Evolutionary conservation across 2,888 invertebrate species (phyloP), one percentile per base, ranked within the genome.

Genomic region (Gymnoscelis rufifasciata): DNA sequence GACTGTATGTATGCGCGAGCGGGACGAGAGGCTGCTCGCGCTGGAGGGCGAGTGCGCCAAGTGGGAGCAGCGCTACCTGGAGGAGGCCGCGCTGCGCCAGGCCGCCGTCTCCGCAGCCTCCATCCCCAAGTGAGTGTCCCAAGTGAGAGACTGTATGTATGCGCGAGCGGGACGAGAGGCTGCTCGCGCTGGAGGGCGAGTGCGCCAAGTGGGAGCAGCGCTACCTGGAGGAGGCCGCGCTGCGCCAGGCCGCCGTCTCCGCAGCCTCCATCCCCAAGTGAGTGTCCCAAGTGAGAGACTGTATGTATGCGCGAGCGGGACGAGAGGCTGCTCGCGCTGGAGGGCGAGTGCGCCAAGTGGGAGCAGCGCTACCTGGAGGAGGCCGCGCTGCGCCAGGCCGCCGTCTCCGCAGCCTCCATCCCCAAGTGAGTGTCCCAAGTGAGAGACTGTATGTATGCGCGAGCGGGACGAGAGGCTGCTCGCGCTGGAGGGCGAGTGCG

Each of bases 151-250:
- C n/a, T n/a, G n/a, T n/a, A n/a, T n/a, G n/a, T 75, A 88, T 88
- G 66, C 66, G 88, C 4, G 87, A 86, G 68, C 62, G 84, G 0
- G 88, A 88, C 71, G 88, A 88, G 66, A 66, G 88, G 7, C 67
- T 87, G 52, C 70, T 88, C 55, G 84, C 92, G 47, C 83, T 94
- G 43, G 95, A 95, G 79, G 93, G 93, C 0, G 95, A 95, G 70
- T 93, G 93, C 62, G 92, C 93, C 59, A 94, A 94, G 84, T 94
- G 94, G 95, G 95, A 96, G 78, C 95, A 95, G 78, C 90, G 94
- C 38, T 95, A 93, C 78, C 84, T 95, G 39, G 95, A 95, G 76
- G 95, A 95, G 75, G 93, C 93, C 54, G 93, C 94, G 31, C 78
- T 94, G 53, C 77, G 95, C 13, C 95, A 95, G 78, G 93, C 94